Evolutionary conservation across 2,888 invertebrate species (phyloP).

Genomic region (Cryptophagus acutangulus): DNA sequence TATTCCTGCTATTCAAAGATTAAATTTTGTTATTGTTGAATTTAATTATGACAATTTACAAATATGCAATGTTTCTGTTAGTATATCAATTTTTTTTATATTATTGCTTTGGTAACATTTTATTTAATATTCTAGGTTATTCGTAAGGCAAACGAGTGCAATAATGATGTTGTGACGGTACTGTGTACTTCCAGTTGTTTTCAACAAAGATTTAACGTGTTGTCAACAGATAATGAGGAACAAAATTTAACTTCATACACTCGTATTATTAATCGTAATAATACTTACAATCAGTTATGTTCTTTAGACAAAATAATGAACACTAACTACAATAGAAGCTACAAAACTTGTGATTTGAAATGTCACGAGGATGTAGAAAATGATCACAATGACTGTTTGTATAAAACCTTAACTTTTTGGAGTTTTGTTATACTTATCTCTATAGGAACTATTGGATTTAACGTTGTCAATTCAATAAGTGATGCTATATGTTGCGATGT

Average conservation of each 20-base stretch:
- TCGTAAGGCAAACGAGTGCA: too few species aligned
- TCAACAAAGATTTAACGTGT: too few species aligned
- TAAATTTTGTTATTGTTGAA: conserved; percentile 27
- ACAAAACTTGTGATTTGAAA: conserved; percentile 13
- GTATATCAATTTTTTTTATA: conserved; percentile 31
- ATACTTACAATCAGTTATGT: too few species aligned
- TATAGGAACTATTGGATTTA: conserved; percentile 68
- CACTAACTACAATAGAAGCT: too few species aligned
- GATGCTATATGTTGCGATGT: conserved; percentile 72
- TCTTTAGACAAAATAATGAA: too few species aligned
- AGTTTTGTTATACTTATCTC: conserved; percentile 64
- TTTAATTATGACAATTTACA: conserved; percentile 32
- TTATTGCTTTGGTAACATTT: conserved; percentile 11
- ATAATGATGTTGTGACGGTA: too few species aligned
- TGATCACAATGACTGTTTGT: conserved; percentile 44
- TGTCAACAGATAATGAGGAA: too few species aligned
- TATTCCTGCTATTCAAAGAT: conserved; percentile 48
- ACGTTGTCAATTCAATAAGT: conserved; percentile 76
- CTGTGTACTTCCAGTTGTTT: too few species aligned
- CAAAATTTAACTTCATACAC: too few species aligned
- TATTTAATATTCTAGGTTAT: too few species aligned
- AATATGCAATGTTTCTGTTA: conserved; percentile 45
- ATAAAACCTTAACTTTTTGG: conserved; percentile 62
- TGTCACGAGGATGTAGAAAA: conserved; percentile 29
- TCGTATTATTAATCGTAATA: too few species aligned